Conservation (phyloP, 2,797 vertebrate species). For the Eurystomus glaucurus region DNA sequence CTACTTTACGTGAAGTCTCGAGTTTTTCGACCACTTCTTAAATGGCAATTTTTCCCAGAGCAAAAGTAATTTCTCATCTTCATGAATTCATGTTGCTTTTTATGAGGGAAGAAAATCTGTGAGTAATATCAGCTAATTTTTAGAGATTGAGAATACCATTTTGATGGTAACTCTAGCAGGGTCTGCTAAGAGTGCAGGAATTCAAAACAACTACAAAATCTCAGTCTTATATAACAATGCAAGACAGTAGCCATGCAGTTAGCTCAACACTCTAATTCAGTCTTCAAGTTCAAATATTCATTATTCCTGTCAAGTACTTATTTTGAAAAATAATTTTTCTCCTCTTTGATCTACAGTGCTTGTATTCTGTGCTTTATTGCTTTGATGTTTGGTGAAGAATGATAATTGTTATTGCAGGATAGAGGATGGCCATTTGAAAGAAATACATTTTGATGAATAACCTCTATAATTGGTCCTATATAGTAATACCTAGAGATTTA, state of each 20-base stretch:
- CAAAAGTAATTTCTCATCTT: constrained; percentile 22
- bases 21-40: constrained; percentile 11
- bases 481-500: not conserved
- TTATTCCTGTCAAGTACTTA: constrained; percentile 35
- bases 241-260: not conserved
- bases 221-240: not conserved
- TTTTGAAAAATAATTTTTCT: constrained; percentile 10
- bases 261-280: constrained; percentile 6
- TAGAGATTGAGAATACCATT: not conserved
- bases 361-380: constrained; percentile 4
- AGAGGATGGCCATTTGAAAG: not conserved
- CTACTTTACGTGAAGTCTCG: constrained; percentile 49
- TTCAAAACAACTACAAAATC: constrained; percentile 21
- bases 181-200: not conserved
- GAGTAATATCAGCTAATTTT: constrained; percentile 48
- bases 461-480: not conserved
- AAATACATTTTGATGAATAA: not conserved
- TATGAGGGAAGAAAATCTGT: constrained; percentile 2
- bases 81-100: not conserved
- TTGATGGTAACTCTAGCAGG: not conserved
- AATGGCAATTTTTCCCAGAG: constrained; percentile 44
- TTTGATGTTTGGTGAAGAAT: constrained; percentile 23
- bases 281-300: constrained; percentile 34
- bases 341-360: constrained; percentile 26
- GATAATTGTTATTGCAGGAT: not conserved